Evolutionary conservation across 2,888 invertebrate species (phyloP), one percentile per base, ranked within the genome.

Genomic region (Atethmia centrago): DNA sequence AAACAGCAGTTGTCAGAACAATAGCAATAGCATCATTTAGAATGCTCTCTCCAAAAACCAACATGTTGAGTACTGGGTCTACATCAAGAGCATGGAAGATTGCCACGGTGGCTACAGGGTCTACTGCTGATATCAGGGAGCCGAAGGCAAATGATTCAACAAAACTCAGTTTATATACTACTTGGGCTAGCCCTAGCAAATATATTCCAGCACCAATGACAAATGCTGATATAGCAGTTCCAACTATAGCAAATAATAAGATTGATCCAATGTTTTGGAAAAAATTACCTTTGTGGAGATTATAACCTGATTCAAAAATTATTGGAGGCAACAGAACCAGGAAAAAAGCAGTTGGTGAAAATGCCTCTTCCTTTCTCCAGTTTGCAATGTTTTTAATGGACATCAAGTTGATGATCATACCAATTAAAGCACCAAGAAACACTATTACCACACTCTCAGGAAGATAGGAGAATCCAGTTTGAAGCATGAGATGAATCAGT

Each of bases 221-320:
- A 92, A 99, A 97, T 3, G 99, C 99, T 14, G 99, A 99, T 90
- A 99, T 99, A 7, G 98, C 98, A 28, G 99, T 99, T 0, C 99
- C 99, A 87, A 99, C 97, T 87, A 99, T 99, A 3, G 99, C 99
- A 97, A 99, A 99, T 0, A 99, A 98, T 90, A 99, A 95, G 88
- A 99, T 99, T 7, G 99, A 99, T n/a, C 99, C 99, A 91, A 99
- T 99, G 92, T 99, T 99, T 95, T 99, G 99, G 90, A 98, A 98
- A 90, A 98, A 98, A 90, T 98, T 98, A 83, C 99, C 99, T 95
- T 99, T 99, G 90, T 99, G 99, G 77, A 99, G 97, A 96, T 99
- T 99, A 92, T 99, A 99, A 5, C 99, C 99, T 5, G 99, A 99
- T 94, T 99, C 99, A 96, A 99, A 99, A 88, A 99, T 99, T 72